Evolutionary conservation across 2,888 invertebrate species (phyloP), one percentile per base, ranked within the genome.

Genomic region (Drosophila picticornis): DNA sequence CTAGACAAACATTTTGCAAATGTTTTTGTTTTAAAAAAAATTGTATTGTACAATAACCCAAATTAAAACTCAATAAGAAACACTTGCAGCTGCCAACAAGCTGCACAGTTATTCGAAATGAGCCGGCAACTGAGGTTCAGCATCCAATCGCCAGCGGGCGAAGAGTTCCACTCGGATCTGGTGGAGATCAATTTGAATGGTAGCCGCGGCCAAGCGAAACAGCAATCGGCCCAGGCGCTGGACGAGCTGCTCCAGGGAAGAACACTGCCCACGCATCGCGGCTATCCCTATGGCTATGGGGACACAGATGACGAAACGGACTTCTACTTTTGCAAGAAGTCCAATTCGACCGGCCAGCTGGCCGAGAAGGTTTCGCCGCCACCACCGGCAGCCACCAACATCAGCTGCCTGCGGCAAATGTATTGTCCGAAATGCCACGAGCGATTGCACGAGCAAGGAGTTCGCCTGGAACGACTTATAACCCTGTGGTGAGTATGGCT

Each of bases 381-480:
- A 10, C 58, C 83, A 32, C 81, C 84, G 32, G 65, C 83, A 16
- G 74, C 88, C 59, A 77, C 69, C 31, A 85, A 79, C 43, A 90
- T 91, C 1, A 91, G 90, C 56, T 91, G 91, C 58, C 62, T 91
- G 57, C 58, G 91, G 0, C 91, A 91, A 67, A 88, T 91, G 90
- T 91, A 91, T 69, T 91, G 91, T 31, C 91, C 91, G 16, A 73
- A 86, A 57, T 91, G 91, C 67, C 74, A 90, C n/a, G 90, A 91
- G 63, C 86, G 91, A 34, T 43, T 91, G 55, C 90, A 91, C 40
- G 77, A 80, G 36, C 77, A 91, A 53, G 84, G 84, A 19, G 86
- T 90, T 27, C 84, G 90, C 22, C 82, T 88, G 62, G 90, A 90
- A 65, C 81, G 83, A 3, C 64, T 91, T 11, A 52, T 87, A 36